These are phyloP conservation scores for Tapera naevia DNA, from an alignment of 2,797 vertebrate genomes.

Conservation along the genomic window DNA sequence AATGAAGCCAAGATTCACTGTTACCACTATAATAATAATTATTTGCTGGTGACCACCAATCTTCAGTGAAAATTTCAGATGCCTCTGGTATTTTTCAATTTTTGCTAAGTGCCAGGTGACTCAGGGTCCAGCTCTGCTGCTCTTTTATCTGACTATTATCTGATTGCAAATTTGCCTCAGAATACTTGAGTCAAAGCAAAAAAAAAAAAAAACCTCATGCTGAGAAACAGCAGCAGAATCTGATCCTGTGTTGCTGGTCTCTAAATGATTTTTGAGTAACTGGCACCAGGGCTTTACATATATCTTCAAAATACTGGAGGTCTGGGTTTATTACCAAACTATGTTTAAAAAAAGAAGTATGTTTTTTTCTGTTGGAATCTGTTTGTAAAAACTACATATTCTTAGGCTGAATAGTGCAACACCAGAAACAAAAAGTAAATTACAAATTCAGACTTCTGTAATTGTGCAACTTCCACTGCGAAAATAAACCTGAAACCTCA, in stretches of 20 bases:
- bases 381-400: neutral
- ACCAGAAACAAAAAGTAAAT: conserved; percentile 10
- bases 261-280: conserved; percentile 42
- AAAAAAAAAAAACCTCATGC: neutral
- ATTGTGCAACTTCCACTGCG: neutral
- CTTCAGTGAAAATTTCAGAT: conserved; percentile 43
- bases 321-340: conserved; percentile 14
- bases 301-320: conserved; percentile 42
- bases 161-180: conserved; percentile 24
- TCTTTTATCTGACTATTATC: conserved; percentile 46
- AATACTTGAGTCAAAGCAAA: neutral
- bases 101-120: conserved; percentile 22
- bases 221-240: conserved; percentile 38
- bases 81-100: conserved; percentile 48
- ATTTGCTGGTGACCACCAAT: conserved; percentile 40
- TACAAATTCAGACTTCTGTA: conserved; percentile 46
- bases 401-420: neutral
- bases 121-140: neutral
- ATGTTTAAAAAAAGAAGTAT: neutral
- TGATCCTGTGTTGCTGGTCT: conserved; percentile 27
- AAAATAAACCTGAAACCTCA: conserved; percentile 37
- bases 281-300: conserved; percentile 24
- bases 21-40: conserved; percentile 13
- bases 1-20: conserved; percentile 16
- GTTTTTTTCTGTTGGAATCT: conserved; percentile 27